Base-by-base conservation (phyloP, 2,113 vertebrate species). In the Oceanodroma tethys region DNA sequence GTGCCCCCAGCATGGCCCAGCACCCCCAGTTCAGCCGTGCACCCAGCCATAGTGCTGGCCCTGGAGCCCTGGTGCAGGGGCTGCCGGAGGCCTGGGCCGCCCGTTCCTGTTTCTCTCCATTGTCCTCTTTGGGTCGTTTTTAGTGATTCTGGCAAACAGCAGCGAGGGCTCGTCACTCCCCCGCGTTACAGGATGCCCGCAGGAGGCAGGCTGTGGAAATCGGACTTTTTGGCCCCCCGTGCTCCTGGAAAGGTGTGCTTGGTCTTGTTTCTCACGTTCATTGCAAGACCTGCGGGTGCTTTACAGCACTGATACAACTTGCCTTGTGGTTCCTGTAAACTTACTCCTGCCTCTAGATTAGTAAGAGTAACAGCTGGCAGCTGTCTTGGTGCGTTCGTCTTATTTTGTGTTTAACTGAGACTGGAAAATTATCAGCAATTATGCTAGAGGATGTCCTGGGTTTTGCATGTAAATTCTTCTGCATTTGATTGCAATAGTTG, bases 81-180 rank as follows among this genome's bases (percentile, higher is more conserved):
- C 62, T 59, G 30, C n/a, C 0, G 0, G 20, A 16, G 22, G 14
- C 21, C 52, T 17, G 38, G 23, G 6, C 19, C 7, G 4, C 43
- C 36, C 4, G 0, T 1, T 38, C 29, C 50, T 4, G 0, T 53
- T 38, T 8, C 42, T 18, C 13, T 29, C n/a, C 25, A 2, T 9
- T 22, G 45, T 26, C 30, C 21, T 29, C 34, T 67, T 34, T 43
- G 45, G 53, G 48, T 40, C 4, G 0, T 26, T 60, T 48, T 5
- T 52, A 30, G 13, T 15, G 26, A 21, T 52, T 72, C 20, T 10
- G 58, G 21, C 32, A 53, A n/a, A 32, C 1, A 9, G 40, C 56
- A 72, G n/a, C 0, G 0, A 58, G 34, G 14, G 13, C 19, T 55
- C 2, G 0, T 30, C 2, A 0, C 20, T 23, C 20, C 4, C 32